phyloP scores from a whole-genome alignment of 2,797 vertebrate species.

The Ibycter americanus region DNA sequence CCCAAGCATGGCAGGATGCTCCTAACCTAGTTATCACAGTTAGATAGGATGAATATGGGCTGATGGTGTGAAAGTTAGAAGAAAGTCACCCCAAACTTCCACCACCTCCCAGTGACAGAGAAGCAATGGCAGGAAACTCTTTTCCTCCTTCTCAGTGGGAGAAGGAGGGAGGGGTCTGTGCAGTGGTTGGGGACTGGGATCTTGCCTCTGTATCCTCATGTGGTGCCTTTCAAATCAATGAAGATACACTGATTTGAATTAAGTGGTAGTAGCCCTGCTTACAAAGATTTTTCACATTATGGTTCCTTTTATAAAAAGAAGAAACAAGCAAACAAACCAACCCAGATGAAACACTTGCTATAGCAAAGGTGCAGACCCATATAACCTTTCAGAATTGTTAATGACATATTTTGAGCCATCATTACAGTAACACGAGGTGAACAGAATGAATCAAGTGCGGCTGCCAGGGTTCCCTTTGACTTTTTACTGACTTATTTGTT shows the following conservation, averaged over 20 bases:
- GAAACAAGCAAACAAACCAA: neutral
- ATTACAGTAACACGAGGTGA: neutral
- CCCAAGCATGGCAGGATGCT: neutral
- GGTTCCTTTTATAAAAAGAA: neutral
- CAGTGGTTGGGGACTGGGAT: neutral
- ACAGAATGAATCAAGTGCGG: neutral
- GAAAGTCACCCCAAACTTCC: neutral
- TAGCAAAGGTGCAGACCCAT: neutral
- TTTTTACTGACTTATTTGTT: conserved; percentile 21
- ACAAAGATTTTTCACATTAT: neutral
- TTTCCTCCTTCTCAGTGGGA: neutral
- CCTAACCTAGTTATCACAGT: neutral
- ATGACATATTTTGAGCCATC: neutral
- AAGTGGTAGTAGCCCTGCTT: neutral
- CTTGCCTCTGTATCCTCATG: rapidly evolving
- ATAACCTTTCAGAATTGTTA: neutral
- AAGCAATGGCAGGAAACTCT: neutral
- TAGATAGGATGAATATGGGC: neutral
- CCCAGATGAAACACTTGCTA: neutral
- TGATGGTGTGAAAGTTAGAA: neutral
- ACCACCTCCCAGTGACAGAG: neutral
- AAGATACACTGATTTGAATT: neutral
- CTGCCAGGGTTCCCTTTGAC: neutral
- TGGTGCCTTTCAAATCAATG: neutral
- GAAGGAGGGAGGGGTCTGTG: neutral